Evolutionary conservation across 1,140 invertebrate species (phyloP), one percentile per base, ranked within the genome.

Genomic region (Drosophila seguyi): DNA sequence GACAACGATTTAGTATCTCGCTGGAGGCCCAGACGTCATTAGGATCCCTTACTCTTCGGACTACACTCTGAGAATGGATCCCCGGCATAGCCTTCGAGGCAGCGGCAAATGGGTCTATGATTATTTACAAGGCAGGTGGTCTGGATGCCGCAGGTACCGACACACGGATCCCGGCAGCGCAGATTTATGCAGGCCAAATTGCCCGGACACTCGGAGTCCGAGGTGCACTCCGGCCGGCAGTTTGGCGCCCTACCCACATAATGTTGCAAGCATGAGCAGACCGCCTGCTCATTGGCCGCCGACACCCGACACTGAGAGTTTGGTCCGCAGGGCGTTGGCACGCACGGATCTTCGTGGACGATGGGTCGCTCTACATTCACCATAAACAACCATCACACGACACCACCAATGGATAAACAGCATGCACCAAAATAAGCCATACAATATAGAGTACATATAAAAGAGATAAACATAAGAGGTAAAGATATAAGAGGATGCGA

Each of bases 261-360:
- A 67, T 95, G 94, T 42, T 94, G 93, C 75, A 95, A 93, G 92
- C 97, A 97, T 77, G 95, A 95, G 88, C 97, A 97, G 61, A 95
- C 94, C 41, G 95, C 95, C 66, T 95, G 96, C 65, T 95, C 94
- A 81, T 90, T 92, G 65, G 78, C 74, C 47, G 95, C 94, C 77
- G 95, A 93, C 41, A 95, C 93, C 79, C 95, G 94, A 93, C 97
- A 98, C 86, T 96, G 94, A 14, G 96, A 96, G 93, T 97, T 96
- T 14, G 95, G 94, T 50, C 97, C 97, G 91, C 97, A 98, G 29
- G 97, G 96, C 34, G 95, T 95, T 31, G 96, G 96, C 48, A 95
- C 93, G 88, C 96, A 97, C 44, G 96, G 95, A 93, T 95, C 94
- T 77, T 91, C 91, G 50, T 77, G 76, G 62, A 81, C 62, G 68